phyloP scores from a whole-genome alignment of 2,888 invertebrate species.

The Pegoplata infirma region DNA sequence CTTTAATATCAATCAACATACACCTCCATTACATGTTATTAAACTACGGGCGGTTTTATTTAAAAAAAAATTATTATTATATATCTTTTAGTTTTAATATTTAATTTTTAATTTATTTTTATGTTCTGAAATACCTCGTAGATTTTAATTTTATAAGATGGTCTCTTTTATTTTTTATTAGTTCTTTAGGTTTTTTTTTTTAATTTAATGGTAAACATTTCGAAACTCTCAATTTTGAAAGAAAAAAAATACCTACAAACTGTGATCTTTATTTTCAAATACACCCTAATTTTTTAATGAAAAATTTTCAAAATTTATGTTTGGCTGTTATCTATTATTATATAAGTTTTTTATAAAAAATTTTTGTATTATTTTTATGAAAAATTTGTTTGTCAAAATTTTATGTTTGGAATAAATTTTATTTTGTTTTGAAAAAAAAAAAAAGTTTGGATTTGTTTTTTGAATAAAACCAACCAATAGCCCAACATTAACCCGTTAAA shows the following conservation, averaged over 20 bases:
- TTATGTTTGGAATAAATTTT: constrained; percentile 59
- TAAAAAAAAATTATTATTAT: neutral
- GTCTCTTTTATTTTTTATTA: constrained; percentile 62
- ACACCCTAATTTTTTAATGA: constrained; percentile 53
- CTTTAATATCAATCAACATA: constrained; percentile 10
- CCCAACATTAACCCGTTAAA: constrained; percentile 18
- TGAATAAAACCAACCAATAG: constrained; percentile 43
- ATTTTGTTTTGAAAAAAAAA: constrained; percentile 50
- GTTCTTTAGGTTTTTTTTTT: constrained; percentile 59
- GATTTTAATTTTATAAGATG: constrained; percentile 58
- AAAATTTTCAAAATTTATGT: constrained; percentile 69
- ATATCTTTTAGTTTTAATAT: constrained; percentile 29
- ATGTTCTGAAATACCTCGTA: constrained; percentile 62
- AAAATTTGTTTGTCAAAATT: constrained; percentile 59
- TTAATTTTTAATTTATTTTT: constrained; percentile 38
- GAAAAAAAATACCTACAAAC: constrained; percentile 68
- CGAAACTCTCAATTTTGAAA: constrained; percentile 47
- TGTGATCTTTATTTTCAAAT: constrained; percentile 74
- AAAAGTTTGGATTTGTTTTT: constrained; percentile 52
- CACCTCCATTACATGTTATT: constrained; percentile 22
- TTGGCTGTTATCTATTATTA: constrained; percentile 70
- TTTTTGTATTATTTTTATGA: constrained; percentile 52
- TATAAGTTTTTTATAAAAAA: constrained; percentile 55
- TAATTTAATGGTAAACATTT: constrained; percentile 53
- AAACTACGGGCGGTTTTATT: constrained; percentile 23